Percentiles rank a stretch among this genome's conserved stretches.
Evolutionary conservation across 2,113 vertebrate genomes (phyloP).

Genomic region (Myrmophylax atrothorax): DNA sequence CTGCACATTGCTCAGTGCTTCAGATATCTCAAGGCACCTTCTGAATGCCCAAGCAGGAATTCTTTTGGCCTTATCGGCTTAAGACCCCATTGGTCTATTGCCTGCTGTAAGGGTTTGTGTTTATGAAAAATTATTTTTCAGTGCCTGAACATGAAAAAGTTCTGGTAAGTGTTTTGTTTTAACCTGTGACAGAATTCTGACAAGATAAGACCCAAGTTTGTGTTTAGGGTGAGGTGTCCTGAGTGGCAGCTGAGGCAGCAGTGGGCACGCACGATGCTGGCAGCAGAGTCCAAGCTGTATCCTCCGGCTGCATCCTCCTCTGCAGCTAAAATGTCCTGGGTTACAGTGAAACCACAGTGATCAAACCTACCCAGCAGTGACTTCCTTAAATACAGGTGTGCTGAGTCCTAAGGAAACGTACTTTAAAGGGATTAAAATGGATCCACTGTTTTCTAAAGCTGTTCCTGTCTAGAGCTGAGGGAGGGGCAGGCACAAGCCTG

Average conservation of each 20-base stretch:
- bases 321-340: background rate
- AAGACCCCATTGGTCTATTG: background rate
- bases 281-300: background rate
- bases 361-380: background rate
- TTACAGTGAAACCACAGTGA: background rate
- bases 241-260: background rate
- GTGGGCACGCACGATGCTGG: background rate
- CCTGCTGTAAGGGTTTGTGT: background rate
- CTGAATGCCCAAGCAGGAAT: background rate
- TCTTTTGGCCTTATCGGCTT: background rate
- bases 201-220: background rate
- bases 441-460: background rate
- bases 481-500: background rate
- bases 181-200: background rate
- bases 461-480: background rate
- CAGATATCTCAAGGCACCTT: background rate
- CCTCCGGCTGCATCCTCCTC: background rate
- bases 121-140: background rate
- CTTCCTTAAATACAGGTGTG: background rate
- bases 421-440: background rate
- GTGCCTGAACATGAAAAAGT: background rate
- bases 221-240: background rate
- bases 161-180: background rate
- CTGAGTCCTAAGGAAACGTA: background rate
- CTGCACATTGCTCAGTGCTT: background rate